phyloP scores from a whole-genome alignment of 2,113 vertebrate genomes.

The Gambusia holbrooki region DNA sequence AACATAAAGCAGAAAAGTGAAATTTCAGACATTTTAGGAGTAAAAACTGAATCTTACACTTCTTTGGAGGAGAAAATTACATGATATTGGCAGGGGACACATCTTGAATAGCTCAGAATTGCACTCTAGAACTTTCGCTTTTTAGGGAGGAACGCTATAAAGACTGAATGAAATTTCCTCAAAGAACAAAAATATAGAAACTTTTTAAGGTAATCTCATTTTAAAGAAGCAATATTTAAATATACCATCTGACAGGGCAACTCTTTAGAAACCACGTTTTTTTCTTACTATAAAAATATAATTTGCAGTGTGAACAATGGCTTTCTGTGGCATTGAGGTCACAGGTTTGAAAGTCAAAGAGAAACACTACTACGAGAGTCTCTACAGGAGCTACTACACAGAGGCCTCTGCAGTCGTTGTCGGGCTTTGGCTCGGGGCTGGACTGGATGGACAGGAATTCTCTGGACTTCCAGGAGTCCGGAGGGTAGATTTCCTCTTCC shows the following conservation, averaged over 20 bases:
- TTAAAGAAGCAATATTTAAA: slow-evolving; percentile 41
- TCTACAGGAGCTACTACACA: slow-evolving; percentile 18
- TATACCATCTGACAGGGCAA: slow-evolving; percentile 2
- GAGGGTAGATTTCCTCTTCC: slow-evolving; percentile 66
- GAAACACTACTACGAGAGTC: background rate
- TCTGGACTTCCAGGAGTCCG: slow-evolving; percentile 54
- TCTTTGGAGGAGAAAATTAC: background rate
- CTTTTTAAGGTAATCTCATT: background rate
- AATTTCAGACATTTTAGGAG: background rate
- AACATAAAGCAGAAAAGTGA: background rate
- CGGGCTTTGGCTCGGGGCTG: slow-evolving; percentile 38
- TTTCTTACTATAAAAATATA: no score
- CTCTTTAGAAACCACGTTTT: background rate
- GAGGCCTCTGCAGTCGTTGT: slow-evolving; percentile 24
- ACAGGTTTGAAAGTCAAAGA: background rate
- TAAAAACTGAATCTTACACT: slow-evolving; percentile 1
- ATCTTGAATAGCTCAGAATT: background rate
- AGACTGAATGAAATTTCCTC: background rate
- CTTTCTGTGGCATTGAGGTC: background rate
- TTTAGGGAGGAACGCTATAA: background rate
- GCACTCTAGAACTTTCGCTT: background rate
- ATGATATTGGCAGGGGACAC: background rate
- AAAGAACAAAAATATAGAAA: background rate
- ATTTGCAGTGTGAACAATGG: background rate
- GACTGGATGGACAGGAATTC: slow-evolving; percentile 60